Evolutionary conservation across 2,888 invertebrate species (phyloP).

Genomic region (Pristionchus japonicus): DNA sequence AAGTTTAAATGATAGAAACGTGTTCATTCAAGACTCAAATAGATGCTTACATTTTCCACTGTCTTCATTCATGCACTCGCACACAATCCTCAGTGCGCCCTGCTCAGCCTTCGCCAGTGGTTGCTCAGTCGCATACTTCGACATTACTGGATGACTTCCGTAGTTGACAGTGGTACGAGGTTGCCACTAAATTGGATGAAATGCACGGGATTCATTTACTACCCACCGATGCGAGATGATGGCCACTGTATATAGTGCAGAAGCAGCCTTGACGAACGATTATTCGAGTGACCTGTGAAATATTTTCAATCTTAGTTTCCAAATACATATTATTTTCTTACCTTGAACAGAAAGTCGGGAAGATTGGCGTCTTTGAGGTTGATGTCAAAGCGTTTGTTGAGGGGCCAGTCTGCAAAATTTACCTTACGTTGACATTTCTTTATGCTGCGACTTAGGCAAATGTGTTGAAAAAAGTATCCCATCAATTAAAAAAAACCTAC

Average conservation of each 20-base stretch:
- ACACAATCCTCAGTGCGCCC: background rate
- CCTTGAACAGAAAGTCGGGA: background rate
- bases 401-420: background rate
- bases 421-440: no score
- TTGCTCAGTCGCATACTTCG: background rate
- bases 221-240: background rate
- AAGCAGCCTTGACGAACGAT: background rate
- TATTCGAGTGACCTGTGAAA: background rate
- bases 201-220: background rate
- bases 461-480: background rate
- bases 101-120: background rate
- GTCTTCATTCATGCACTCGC: slow-evolving; percentile 7
- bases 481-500: background rate
- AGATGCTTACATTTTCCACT: background rate
- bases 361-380: background rate
- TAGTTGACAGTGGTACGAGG: background rate
- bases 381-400: background rate
- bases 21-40: no score
- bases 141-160: background rate
- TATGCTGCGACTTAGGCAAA: no score
- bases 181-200: background rate
- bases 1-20: no score
- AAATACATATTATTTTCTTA: background rate
- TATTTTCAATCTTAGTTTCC: background rate
- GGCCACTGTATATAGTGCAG: background rate